Conservation (phyloP, 2,113 vertebrate species). For the Cavia aperea region DNA sequence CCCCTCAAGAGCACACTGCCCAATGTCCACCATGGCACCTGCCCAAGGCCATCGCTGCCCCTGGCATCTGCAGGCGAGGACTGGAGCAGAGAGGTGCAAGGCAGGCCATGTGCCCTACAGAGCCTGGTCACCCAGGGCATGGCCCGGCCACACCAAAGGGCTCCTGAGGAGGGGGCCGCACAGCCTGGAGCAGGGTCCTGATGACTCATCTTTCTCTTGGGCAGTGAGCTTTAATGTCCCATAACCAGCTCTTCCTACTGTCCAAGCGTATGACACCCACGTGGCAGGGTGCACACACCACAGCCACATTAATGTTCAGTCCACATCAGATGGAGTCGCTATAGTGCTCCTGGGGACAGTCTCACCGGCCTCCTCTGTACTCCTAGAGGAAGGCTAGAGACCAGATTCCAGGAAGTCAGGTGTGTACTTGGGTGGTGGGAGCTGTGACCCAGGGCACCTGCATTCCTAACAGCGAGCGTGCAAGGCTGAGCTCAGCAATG, state of each 20-base stretch:
- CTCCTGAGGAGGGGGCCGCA: rapidly evolving
- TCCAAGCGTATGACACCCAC: no score
- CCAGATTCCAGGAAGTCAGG: background rate
- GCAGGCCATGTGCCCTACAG: background rate
- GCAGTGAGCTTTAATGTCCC: background rate
- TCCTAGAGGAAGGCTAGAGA: rapidly evolving
- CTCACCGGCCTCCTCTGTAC: rapidly evolving
- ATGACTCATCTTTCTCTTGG: rapidly evolving
- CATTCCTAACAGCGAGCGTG: no score
- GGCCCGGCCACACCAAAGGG: background rate
- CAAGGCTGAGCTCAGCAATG: background rate
- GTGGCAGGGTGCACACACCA: rapidly evolving
- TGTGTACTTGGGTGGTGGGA: background rate
- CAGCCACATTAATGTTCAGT: rapidly evolving
- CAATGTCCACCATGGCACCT: rapidly evolving
- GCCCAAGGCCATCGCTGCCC: background rate
- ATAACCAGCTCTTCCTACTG: background rate
- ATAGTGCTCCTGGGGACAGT: background rate
- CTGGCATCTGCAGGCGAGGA: background rate
- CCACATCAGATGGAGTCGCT: rapidly evolving
- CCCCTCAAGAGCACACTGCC: background rate
- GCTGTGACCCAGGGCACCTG: background rate
- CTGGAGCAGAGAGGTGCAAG: background rate
- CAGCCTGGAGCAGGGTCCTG: background rate
- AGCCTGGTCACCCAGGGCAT: background rate